phyloP scores from a whole-genome alignment of 2,888 invertebrate species.

The Polydrusus pterygomalis region DNA sequence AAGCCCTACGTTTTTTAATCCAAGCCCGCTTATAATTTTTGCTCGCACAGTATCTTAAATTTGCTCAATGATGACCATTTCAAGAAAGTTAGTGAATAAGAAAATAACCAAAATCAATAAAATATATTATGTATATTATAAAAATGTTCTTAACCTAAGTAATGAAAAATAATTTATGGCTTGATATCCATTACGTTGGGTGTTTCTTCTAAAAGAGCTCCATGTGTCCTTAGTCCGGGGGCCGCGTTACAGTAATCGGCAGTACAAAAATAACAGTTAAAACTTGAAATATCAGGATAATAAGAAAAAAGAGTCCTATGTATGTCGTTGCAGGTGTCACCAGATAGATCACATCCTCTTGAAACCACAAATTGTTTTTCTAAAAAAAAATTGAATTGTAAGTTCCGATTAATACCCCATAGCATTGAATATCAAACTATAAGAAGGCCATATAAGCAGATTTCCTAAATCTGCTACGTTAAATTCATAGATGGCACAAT shows the following conservation, averaged over 20 bases:
- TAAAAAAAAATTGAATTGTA: slow-evolving; percentile 23
- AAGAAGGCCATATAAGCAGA: too few relatives aligned
- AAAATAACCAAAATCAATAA: too few relatives aligned
- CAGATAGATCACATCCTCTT: slow-evolving; percentile 45
- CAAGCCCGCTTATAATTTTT: too few relatives aligned
- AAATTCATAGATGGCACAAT: too few relatives aligned
- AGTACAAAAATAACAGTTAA: slow-evolving; percentile 46
- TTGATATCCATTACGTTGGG: not conserved
- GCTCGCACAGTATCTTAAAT: too few relatives aligned
- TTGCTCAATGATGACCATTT: too few relatives aligned
- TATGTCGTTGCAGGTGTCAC: slow-evolving; percentile 48
- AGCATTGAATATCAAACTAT: too few relatives aligned
- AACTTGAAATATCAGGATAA: slow-evolving; percentile 48
- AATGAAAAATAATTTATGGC: not conserved
- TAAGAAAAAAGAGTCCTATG: slow-evolving; percentile 31
- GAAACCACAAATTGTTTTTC: slow-evolving; percentile 51
- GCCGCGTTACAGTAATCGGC: slow-evolving; percentile 44
- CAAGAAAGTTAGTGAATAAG: too few relatives aligned
- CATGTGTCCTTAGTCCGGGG: slow-evolving; percentile 25
- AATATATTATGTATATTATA: too few relatives aligned
- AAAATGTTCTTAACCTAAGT: too few relatives aligned
- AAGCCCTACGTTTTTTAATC: too few relatives aligned
- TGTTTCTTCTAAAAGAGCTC: not conserved
- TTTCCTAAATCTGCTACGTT: too few relatives aligned
- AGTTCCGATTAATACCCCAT: not conserved